Percentiles rank a stretch among this genome's conserved stretches.
Conservation (phyloP, 2,113 vertebrate genomes). For the Nibea albiflora region DNA sequence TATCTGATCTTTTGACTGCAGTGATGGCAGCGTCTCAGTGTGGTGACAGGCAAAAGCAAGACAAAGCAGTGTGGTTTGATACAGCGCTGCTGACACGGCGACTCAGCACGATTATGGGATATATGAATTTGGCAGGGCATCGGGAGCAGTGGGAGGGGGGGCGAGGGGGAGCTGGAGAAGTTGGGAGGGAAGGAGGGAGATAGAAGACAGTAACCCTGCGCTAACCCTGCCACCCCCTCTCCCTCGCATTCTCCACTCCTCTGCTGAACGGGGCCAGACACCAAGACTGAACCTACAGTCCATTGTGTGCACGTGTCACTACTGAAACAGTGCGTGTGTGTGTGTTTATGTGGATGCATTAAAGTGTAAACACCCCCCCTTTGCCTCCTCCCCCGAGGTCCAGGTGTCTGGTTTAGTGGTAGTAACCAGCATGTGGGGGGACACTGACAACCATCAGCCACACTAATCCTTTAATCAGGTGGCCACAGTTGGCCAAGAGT, state of each 20-base stretch:
- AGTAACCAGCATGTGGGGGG: constrained; percentile 63
- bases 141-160: constrained; percentile 51
- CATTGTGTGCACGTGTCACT: constrained; percentile 34
- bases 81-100: constrained; percentile 70
- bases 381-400: constrained; percentile 47
- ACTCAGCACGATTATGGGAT: constrained; percentile 73
- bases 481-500: constrained; percentile 75
- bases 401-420: constrained; percentile 76
- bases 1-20: constrained; percentile 58
- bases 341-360: constrained; percentile 48
- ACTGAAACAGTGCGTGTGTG: constrained; percentile 13
- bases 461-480: constrained; percentile 85
- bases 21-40: constrained; percentile 47
- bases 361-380: constrained; percentile 21
- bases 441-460: constrained; percentile 81
- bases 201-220: constrained; percentile 57
- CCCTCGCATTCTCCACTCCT: constrained; percentile 47
- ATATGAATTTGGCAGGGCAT: constrained; percentile 77
- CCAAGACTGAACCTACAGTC: constrained; percentile 51
- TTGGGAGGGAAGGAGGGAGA: constrained; percentile 23
- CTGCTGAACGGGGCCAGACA: constrained; percentile 58
- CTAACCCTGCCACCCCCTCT: constrained; percentile 58
- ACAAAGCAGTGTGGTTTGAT: constrained; percentile 68
- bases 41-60: constrained; percentile 63
- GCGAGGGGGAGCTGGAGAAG: constrained; percentile 28